phyloP scores from a whole-genome alignment of 2,113 vertebrate species.

The Dicrurus megarhynchus region DNA sequence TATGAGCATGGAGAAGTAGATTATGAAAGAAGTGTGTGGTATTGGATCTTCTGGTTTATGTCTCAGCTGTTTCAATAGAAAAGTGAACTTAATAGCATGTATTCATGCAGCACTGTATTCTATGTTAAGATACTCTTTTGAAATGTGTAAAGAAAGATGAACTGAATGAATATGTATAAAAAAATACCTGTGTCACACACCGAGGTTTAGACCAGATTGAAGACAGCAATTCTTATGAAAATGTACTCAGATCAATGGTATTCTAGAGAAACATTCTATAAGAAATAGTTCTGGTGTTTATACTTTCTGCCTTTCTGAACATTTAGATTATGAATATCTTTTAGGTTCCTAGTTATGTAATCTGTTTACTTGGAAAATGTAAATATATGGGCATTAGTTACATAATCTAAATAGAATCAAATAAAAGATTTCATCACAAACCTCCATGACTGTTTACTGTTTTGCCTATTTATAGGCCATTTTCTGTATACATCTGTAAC shows the following conservation, averaged over 20 bases:
- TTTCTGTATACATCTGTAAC: neutral
- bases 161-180: neutral
- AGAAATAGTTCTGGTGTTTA: neutral
- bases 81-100: neutral
- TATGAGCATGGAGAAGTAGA: neutral
- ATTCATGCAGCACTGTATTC: neutral
- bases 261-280: neutral
- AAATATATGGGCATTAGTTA: constrained; percentile 50
- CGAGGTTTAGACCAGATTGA: neutral
- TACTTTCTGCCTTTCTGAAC: constrained; percentile 18
- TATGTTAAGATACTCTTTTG: neutral
- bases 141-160: neutral
- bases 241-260: neutral
- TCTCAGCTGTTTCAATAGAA: neutral
- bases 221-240: neutral
- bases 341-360: constrained; percentile 55
- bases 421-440: constrained; percentile 3
- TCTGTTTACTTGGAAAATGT: constrained; percentile 56
- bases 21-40: neutral
- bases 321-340: constrained; percentile 32
- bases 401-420: constrained; percentile 42
- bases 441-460: neutral
- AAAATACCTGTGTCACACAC: neutral
- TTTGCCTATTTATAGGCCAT: neutral
- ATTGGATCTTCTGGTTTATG: neutral